A percentile compares a stretch with the other conserved stretches of the same genome.
Evolutionary conservation across 1,140 invertebrate genomes (phyloP).

Genomic region (Chrysomallon squamiferum): DNA sequence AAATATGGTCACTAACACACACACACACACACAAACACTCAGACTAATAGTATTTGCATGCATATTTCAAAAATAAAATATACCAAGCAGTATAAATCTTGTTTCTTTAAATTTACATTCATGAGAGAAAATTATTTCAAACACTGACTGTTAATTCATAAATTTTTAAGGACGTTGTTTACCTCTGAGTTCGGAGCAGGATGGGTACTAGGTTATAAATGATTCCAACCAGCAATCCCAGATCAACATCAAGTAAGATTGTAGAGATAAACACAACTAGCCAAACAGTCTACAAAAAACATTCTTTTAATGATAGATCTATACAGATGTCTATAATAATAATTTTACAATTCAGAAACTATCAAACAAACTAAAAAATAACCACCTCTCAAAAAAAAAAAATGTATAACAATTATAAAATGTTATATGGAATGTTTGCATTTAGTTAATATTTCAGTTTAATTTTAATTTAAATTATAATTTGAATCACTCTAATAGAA

Average conservation of each 20-base stretch:
- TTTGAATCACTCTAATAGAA: too few relatives aligned
- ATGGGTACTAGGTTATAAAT: slow-evolving; percentile 76
- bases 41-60: too few relatives aligned
- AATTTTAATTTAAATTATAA: too few relatives aligned
- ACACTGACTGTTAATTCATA: too few relatives aligned
- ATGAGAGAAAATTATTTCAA: too few relatives aligned
- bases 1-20: not conserved
- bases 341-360: not conserved
- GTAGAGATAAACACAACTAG: slow-evolving; percentile 80
- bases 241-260: slow-evolving; percentile 84
- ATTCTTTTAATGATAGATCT: not conserved
- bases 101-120: not conserved
- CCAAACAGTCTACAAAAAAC: slow-evolving; percentile 73
- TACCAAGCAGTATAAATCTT: not conserved
- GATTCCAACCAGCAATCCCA: slow-evolving; percentile 78
- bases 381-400: not conserved
- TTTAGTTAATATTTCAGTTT: too few relatives aligned
- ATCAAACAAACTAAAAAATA: not conserved
- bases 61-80: too few relatives aligned
- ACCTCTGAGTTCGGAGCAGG: slow-evolving; percentile 65
- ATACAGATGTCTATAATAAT: not conserved
- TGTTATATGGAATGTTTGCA: too few relatives aligned
- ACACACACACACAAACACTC: too few relatives aligned
- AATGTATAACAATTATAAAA: too few relatives aligned
- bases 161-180: slow-evolving; percentile 26